Conservation (phyloP, 1,140 invertebrate genomes). For the Sitodiplosis mosellana region DNA sequence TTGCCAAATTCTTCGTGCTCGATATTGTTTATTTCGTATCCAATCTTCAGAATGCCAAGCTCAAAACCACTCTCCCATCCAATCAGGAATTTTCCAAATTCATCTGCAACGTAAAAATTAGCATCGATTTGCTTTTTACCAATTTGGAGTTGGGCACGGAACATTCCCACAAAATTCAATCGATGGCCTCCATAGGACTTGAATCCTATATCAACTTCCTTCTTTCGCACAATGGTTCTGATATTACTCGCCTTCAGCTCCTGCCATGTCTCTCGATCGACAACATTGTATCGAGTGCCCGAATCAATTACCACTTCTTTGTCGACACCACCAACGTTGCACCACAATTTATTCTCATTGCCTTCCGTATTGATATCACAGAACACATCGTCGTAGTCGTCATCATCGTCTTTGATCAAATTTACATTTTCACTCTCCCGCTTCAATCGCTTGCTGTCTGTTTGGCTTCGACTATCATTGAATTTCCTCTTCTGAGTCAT, state of each 20-base stretch:
- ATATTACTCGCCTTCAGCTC: neutral
- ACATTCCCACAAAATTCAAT: neutral
- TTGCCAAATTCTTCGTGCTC: no score
- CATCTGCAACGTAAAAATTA: conserved; percentile 5
- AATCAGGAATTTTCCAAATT: conserved; percentile 2
- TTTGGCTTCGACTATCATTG: neutral
- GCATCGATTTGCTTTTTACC: neutral
- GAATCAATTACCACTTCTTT: neutral
- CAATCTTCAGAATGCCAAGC: conserved; percentile 8
- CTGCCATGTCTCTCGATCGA: neutral
- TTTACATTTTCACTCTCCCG: no score
- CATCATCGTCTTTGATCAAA: neutral
- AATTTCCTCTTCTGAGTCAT: no score
- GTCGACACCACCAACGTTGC: neutral
- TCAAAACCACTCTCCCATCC: conserved; percentile 4
- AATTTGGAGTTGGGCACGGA: neutral
- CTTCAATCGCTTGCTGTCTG: neutral
- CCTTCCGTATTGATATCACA: neutral
- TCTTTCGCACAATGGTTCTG: neutral
- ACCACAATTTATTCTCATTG: neutral
- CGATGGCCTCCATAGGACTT: neutral
- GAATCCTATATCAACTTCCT: neutral
- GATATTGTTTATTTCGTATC: neutral
- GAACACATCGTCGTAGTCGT: neutral
- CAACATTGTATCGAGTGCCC: neutral